Conservation (phyloP, 1,140 invertebrate species). For the Drosophila micromelanica region DNA sequence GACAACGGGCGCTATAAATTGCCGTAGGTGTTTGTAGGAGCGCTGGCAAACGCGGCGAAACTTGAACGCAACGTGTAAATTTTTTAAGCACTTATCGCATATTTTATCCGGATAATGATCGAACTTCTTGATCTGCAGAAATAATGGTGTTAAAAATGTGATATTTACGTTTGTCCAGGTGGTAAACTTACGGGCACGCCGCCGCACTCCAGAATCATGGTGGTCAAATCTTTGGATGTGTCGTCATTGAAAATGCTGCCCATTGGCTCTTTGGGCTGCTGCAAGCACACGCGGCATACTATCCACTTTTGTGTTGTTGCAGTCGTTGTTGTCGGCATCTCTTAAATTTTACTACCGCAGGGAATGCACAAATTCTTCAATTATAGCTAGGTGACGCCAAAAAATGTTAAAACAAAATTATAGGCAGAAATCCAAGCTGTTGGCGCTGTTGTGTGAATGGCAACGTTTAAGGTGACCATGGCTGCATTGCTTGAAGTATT, state of each 20-base stretch:
- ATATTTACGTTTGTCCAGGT: not conserved
- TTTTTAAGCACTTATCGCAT: slow-evolving; percentile 68
- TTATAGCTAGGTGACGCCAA: slow-evolving; percentile 38
- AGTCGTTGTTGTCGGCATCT: slow-evolving; percentile 50
- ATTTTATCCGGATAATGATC: slow-evolving; percentile 83
- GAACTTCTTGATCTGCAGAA: slow-evolving; percentile 70
- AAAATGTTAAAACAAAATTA: slow-evolving; percentile 30
- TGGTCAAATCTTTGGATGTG: slow-evolving; percentile 74
- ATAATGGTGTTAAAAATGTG: not conserved
- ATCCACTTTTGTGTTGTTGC: slow-evolving; percentile 75
- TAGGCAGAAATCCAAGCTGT: slow-evolving; percentile 47
- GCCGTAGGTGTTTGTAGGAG: slow-evolving; percentile 75
- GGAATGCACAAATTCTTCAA: slow-evolving; percentile 34
- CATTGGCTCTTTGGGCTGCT: slow-evolving; percentile 78
- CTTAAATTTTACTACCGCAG: slow-evolving; percentile 6
- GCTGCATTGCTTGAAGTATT: slow-evolving; percentile 3
- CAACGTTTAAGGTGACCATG: slow-evolving; percentile 30
- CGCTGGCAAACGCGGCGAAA: slow-evolving; percentile 72
- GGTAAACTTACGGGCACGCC: slow-evolving; percentile 75
- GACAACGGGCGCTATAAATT: slow-evolving; percentile 76
- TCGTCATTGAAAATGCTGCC: slow-evolving; percentile 76
- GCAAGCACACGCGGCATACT: slow-evolving; percentile 74
- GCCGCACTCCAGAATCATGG: slow-evolving; percentile 80
- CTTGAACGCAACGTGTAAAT: slow-evolving; percentile 67
- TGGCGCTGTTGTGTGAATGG: slow-evolving; percentile 47